These are phyloP conservation scores for Encarsia formosa DNA, from an alignment of 2,888 invertebrate species.

Conservation along the genomic window DNA sequence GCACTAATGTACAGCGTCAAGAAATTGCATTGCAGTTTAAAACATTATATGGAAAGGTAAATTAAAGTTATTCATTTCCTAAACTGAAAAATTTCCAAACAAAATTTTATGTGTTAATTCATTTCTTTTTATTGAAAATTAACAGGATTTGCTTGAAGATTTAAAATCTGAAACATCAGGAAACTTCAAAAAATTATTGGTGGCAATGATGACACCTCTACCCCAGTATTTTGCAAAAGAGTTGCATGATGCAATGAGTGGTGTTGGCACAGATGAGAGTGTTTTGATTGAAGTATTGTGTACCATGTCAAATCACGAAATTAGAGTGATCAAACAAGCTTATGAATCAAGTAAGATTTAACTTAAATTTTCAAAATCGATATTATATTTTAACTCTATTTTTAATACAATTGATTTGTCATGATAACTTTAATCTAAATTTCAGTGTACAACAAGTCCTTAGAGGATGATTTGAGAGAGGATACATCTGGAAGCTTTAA, in stretches of 20 bases:
- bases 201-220: constrained; percentile 59
- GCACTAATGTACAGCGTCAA: constrained; percentile 60
- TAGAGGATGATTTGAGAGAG: constrained; percentile 78
- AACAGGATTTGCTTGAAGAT: constrained; percentile 53
- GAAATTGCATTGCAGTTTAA: constrained; percentile 60
- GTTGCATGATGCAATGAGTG: constrained; percentile 57
- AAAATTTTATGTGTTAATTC: neutral
- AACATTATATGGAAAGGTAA: constrained; percentile 62
- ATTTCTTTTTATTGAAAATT: neutral
- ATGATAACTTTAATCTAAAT: constrained; percentile 32
- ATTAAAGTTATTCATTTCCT: neutral
- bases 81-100: constrained; percentile 1
- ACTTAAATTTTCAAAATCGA: neutral
- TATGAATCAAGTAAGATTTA: constrained; percentile 51
- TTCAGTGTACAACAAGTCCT: constrained; percentile 72
- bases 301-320: constrained; percentile 57
- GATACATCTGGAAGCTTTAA: constrained; percentile 93
- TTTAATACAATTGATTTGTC: neutral
- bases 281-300: constrained; percentile 60
- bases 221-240: constrained; percentile 58
- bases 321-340: constrained; percentile 51
- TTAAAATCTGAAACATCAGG: constrained; percentile 59
- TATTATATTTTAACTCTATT: neutral
- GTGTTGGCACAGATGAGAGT: constrained; percentile 58
- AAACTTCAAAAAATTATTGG: constrained; percentile 56